Base-by-base conservation (phyloP, 2,113 vertebrate species). In the Cephalopterus ornatus region DNA sequence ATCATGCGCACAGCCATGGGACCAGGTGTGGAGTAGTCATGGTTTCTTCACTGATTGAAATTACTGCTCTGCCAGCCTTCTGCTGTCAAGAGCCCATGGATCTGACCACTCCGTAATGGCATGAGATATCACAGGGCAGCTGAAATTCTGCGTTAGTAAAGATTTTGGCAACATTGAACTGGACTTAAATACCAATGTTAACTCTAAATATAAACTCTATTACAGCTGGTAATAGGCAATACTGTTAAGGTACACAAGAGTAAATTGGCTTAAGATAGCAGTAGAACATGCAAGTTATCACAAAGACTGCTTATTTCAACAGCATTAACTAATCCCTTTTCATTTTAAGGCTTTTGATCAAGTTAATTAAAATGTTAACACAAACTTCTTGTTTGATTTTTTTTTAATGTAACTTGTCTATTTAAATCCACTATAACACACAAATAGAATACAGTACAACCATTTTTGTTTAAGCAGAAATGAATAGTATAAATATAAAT, bases 241-340 rank as follows among this genome's bases (percentile, higher is more conserved):
- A n/a, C 19, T 75, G 1, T 52, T 81, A 84, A 49, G 35, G 52
- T 77, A 74, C 14, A 24, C 22, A 84, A 75, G 65, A n/a, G 11
- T 75, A 89, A 84, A 83, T 56, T 88, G 47, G 56, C 55, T 90
- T 95, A 61, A 90, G 65, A 32, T 81, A 78, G 35, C 18, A 61
- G 27, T 27, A 74, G 68, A 73, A 88, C 22, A 78, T 47, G 5
- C 33, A 73, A 85, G 21, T 77, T 83, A 85, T 90, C 59, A 75
- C 44, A 72, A 90, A 85, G 35, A 26, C 35, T 86, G 13, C 32
- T 96, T 93, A 88, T 85, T 94, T 92, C 75, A 94, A 67, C 22
- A 78, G 10, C 21, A 33, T 86, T 94, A 74, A 59, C 37, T 90
- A 93, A 95, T 92, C 26, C 42, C 18, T 50, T 73, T 74, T 84